Percentiles rank a stretch among this genome's conserved stretches.
Evolutionary conservation across 2,113 vertebrate species (phyloP).

Genomic region (Martes martes): DNA sequence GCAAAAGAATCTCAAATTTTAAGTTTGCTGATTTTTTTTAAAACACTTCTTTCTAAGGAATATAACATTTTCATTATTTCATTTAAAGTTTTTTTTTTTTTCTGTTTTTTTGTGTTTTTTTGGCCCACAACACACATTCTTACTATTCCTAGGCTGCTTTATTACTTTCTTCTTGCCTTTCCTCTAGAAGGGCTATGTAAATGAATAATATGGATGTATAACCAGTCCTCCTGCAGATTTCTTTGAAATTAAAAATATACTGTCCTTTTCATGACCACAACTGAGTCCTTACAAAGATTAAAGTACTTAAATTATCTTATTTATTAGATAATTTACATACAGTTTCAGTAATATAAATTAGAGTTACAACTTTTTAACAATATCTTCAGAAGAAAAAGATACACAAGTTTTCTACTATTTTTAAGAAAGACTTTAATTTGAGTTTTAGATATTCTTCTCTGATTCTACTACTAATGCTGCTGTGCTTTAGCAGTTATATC

Average conservation of each 20-base stretch:
- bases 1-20: neutral
- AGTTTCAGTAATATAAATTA: neutral
- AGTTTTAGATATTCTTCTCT: neutral
- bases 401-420: neutral
- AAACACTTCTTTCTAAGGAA: neutral
- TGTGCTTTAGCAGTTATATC: neutral
- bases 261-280: neutral
- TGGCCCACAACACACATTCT: neutral
- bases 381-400: neutral
- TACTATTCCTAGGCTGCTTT: neutral
- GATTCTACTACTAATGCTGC: neutral
- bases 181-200: neutral
- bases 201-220: neutral
- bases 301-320: neutral
- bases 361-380: neutral
- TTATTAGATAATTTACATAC: neutral
- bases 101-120: neutral
- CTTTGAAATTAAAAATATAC: neutral
- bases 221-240: neutral
- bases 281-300: neutral
- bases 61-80: neutral
- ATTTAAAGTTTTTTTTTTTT: neutral
- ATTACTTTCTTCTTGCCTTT: neutral
- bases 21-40: neutral
- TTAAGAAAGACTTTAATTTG: neutral